phyloP scores from a whole-genome alignment of 1,140 invertebrate species.

The Trinorchestia longiramus region DNA sequence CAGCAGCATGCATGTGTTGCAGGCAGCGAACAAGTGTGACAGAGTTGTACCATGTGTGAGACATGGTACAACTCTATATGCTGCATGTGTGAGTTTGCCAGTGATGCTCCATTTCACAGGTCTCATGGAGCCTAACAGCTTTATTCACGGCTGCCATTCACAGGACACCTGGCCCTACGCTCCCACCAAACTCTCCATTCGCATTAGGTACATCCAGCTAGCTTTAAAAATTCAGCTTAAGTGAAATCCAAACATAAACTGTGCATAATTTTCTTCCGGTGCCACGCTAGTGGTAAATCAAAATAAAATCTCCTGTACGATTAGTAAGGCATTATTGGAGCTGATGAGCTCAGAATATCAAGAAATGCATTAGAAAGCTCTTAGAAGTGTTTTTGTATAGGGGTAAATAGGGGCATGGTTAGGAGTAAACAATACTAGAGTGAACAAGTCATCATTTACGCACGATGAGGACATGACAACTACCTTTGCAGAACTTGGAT shows the following conservation, averaged over 20 bases:
- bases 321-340: neutral
- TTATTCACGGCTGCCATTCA: neutral
- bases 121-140: constrained; percentile 6
- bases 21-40: neutral
- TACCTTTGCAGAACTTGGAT: no score
- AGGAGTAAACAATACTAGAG: no score
- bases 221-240: neutral
- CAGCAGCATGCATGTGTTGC: neutral
- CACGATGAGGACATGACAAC: no score
- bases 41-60: neutral
- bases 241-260: neutral
- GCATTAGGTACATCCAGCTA: neutral
- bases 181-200: neutral
- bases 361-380: no score
- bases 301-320: neutral
- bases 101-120: neutral
- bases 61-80: neutral
- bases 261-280: neutral
- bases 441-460: no score
- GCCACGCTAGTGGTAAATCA: neutral
- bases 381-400: no score
- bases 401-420: neutral
- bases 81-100: neutral
- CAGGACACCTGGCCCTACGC: neutral
- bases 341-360: neutral